Evolutionary conservation across 2,888 invertebrate genomes (phyloP).

Genomic region (Malacosoma neustria): DNA sequence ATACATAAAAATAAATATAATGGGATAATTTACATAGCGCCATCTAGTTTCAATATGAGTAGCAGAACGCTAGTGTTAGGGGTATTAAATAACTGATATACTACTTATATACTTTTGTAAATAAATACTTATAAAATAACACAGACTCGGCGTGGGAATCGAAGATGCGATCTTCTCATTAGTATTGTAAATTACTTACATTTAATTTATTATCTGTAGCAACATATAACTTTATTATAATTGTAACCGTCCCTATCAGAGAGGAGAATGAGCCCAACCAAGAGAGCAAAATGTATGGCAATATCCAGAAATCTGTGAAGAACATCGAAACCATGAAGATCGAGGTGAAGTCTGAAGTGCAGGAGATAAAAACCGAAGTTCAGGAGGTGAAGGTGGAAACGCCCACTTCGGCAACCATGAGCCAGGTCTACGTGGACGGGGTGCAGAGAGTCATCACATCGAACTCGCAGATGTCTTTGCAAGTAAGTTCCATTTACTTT

Average conservation of each 20-base stretch:
- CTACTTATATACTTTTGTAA: too few species aligned
- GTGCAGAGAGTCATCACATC: constrained; percentile 47
- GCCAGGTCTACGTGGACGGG: constrained; percentile 41
- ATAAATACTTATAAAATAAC: too few species aligned
- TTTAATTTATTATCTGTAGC: too few species aligned
- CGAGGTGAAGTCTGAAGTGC: constrained; percentile 38
- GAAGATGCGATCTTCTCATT: too few species aligned
- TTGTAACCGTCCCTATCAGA: constrained; percentile 27
- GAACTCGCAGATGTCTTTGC: constrained; percentile 50
- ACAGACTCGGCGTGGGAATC: too few species aligned
- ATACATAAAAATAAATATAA: too few species aligned
- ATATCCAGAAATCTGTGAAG: constrained; percentile 54
- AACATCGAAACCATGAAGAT: constrained; percentile 45
- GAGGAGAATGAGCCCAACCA: constrained; percentile 44
- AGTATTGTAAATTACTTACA: too few species aligned
- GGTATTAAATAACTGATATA: too few species aligned
- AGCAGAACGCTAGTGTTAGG: too few species aligned
- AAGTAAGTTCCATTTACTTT: constrained; percentile 26
- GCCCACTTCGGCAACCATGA: constrained; percentile 18
- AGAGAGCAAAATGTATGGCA: constrained; percentile 51
- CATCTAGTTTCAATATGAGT: too few species aligned
- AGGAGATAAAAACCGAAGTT: constrained; percentile 38
- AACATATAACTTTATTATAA: too few species aligned
- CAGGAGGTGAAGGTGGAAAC: constrained; percentile 37
- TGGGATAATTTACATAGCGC: too few species aligned